Evolutionary conservation across 2,113 vertebrate species (phyloP).

Genomic region (Progne subis): DNA sequence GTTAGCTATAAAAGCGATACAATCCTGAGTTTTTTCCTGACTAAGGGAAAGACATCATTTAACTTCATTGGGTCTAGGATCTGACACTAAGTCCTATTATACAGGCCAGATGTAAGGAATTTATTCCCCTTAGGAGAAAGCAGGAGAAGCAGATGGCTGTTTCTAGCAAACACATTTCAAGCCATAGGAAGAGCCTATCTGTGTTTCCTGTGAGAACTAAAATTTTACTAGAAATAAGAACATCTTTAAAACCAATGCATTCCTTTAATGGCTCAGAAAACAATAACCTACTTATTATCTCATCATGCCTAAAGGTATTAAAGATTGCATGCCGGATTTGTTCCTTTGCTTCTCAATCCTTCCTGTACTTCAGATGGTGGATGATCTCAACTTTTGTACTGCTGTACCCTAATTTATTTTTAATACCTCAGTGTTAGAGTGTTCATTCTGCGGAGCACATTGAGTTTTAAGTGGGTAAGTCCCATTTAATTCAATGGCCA

Average conservation of each 20-base stretch:
- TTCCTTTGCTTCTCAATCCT: neutral
- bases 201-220: conserved; percentile 37
- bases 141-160: conserved; percentile 55
- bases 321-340: neutral
- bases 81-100: conserved; percentile 41
- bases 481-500: conserved; percentile 39
- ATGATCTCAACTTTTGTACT: neutral
- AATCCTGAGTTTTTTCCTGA: conserved; percentile 50
- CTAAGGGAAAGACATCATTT: conserved; percentile 68
- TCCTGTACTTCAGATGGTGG: neutral
- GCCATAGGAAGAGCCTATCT: conserved; percentile 6
- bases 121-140: conserved; percentile 49
- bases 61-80: conserved; percentile 56
- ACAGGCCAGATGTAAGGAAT: conserved; percentile 60
- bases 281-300: conserved; percentile 51
- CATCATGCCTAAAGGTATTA: conserved; percentile 37
- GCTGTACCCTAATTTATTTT: conserved; percentile 29
- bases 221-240: conserved; percentile 28
- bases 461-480: conserved; percentile 13
- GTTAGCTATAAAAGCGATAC: conserved; percentile 48
- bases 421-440: conserved; percentile 13
- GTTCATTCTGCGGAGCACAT: neutral
- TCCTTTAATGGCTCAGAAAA: conserved; percentile 41
- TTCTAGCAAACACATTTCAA: conserved; percentile 49
- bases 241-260: conserved; percentile 21